phyloP scores from a whole-genome alignment of 1,140 invertebrate genomes.

The Solenopsis fugax region DNA sequence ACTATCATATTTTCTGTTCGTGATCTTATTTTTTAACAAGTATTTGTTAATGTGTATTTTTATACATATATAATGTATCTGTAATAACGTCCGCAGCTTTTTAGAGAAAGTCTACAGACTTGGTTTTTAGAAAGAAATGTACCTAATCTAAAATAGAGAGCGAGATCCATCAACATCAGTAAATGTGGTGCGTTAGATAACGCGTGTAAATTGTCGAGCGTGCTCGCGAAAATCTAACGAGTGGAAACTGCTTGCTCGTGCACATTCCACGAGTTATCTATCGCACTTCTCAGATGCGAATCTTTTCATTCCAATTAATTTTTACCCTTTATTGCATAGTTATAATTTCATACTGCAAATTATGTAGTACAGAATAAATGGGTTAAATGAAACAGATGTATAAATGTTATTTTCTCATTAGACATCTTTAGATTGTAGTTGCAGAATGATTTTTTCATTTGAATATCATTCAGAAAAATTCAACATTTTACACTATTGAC shows the following conservation, averaged over 20 bases:
- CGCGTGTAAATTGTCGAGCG: conserved; percentile 43
- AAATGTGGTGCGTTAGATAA: conserved; percentile 58
- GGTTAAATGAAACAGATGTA: conserved; percentile 4
- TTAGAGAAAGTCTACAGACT: conserved; percentile 64
- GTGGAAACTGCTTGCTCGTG: conserved; percentile 66
- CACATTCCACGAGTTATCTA: conserved; percentile 60
- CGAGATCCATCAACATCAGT: conserved; percentile 53
- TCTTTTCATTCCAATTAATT: conserved; percentile 80
- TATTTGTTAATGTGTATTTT: conserved; percentile 17
- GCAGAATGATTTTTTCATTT: not conserved
- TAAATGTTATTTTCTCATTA: not conserved
- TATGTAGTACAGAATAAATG: conserved; percentile 52
- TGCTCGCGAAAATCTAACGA: conserved; percentile 67
- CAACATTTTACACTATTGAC: not conserved
- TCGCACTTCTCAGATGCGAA: conserved; percentile 61
- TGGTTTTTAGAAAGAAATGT: conserved; percentile 56
- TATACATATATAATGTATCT: not conserved
- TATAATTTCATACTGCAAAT: conserved; percentile 28
- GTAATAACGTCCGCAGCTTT: conserved; percentile 57
- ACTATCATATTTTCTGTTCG: conserved; percentile 3
- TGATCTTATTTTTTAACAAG: conserved; percentile 7
- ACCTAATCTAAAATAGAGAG: conserved; percentile 8
- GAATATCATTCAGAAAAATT: not conserved
- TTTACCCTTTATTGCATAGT: conserved; percentile 60
- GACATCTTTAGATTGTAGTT: not conserved